Percentiles rank a stretch among this genome's conserved stretches.
Conservation (phyloP, 1,140 invertebrate genomes). For the Leptestheria dahalacensis region DNA sequence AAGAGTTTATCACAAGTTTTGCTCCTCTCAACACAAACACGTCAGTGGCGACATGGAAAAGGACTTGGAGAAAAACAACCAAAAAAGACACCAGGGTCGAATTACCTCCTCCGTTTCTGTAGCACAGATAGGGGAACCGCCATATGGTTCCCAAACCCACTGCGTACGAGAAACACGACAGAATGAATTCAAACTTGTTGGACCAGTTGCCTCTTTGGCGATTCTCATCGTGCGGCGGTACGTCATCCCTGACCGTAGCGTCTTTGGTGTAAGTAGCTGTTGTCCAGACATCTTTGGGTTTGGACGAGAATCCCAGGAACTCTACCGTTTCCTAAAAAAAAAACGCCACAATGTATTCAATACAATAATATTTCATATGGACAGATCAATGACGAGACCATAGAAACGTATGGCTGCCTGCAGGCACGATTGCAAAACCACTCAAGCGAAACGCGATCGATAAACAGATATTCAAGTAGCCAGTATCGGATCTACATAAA, state of each 20-base stretch:
- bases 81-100: too few species aligned
- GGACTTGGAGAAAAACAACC: too few species aligned
- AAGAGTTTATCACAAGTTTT: too few species aligned
- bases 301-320: background rate
- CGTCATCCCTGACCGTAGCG: background rate
- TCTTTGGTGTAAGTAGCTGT: background rate
- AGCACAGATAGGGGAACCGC: slow-evolving; percentile 55
- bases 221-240: slow-evolving; percentile 4
- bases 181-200: slow-evolving; percentile 53
- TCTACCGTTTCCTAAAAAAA: background rate
- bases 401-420: too few species aligned
- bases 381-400: too few species aligned
- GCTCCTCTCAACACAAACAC: too few species aligned
- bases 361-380: background rate
- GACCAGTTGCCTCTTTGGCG: slow-evolving; percentile 48
- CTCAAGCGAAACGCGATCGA: too few species aligned
- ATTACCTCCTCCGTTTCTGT: slow-evolving; percentile 44
- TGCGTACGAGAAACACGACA: slow-evolving; percentile 55
- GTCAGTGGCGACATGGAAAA: too few species aligned
- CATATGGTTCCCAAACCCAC: slow-evolving; percentile 61
- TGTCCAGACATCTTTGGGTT: background rate
- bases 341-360: too few species aligned
- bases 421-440: too few species aligned
- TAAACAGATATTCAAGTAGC: too few species aligned
- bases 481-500: too few species aligned